phyloP scores from a whole-genome alignment of 2,113 vertebrate genomes.

The human (Homo sapiens) region DNA sequence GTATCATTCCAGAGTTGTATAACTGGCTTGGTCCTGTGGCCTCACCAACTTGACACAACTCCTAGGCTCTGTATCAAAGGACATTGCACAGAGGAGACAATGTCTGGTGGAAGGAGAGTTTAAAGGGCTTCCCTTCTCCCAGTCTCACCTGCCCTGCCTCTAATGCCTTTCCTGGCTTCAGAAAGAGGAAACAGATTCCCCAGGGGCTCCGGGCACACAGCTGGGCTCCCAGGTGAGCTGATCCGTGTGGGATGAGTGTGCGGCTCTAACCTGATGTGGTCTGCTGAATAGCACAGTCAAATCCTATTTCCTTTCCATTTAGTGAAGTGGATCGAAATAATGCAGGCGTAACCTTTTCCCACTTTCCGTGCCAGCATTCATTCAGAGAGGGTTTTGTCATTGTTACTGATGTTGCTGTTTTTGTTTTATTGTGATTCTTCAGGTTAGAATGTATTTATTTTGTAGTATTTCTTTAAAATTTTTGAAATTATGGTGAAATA shows the following conservation, averaged over 20 bases:
- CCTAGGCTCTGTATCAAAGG: constrained; percentile 3
- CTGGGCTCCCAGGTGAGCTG: background rate
- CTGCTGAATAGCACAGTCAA: background rate
- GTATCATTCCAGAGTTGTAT: background rate
- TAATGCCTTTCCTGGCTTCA: background rate
- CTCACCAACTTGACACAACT: background rate
- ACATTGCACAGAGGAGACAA: background rate
- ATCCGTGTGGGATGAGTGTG: background rate
- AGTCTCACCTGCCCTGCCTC: background rate
- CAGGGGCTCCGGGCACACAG: background rate
- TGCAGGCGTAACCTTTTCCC: background rate
- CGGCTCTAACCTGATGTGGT: background rate
- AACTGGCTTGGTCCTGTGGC: background rate
- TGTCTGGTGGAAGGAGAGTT: background rate
- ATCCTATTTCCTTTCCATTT: background rate
- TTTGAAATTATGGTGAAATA: background rate
- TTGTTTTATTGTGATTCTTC: background rate
- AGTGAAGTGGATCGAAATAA: background rate
- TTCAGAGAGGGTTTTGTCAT: background rate
- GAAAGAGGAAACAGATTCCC: background rate
- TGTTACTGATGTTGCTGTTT: background rate
- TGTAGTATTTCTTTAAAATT: background rate
- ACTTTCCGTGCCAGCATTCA: background rate
- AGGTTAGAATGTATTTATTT: background rate
- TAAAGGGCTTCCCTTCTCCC: background rate